phyloP scores from a whole-genome alignment of 2,888 invertebrate genomes.

The Leucania comma region DNA sequence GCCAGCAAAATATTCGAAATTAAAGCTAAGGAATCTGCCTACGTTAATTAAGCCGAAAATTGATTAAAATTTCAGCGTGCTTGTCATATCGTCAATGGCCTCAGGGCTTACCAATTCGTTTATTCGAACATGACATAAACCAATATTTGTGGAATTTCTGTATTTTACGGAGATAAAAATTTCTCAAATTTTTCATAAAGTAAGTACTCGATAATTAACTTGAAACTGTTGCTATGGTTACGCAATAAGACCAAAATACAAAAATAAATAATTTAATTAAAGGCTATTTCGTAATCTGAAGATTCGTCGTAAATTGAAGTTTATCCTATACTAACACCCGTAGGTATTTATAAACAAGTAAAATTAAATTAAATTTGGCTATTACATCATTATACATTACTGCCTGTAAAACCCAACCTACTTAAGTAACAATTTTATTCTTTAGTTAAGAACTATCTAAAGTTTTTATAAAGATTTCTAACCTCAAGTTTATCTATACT shows the following conservation, averaged over 20 bases:
- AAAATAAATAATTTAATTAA: not conserved
- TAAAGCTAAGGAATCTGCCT: not conserved
- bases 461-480: too few relatives aligned
- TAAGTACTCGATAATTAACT: not conserved
- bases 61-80: slow-evolving; percentile 24
- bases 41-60: slow-evolving; percentile 6
- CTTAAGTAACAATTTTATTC: too few relatives aligned
- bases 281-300: too few relatives aligned
- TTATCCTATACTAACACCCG: too few relatives aligned
- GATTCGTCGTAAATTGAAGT: too few relatives aligned
- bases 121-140: not conserved
- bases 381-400: too few relatives aligned
- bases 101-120: slow-evolving; percentile 4
- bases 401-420: too few relatives aligned
- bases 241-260: not conserved
- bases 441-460: too few relatives aligned
- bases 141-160: slow-evolving; percentile 1
- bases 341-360: too few relatives aligned
- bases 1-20: not conserved
- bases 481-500: too few relatives aligned
- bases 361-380: too few relatives aligned
- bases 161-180: not conserved
- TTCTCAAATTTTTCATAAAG: not conserved
- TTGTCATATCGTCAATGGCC: slow-evolving; percentile 6
- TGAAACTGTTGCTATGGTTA: too few relatives aligned